Percentiles rank a stretch among this genome's conserved stretches.
Conservation (phyloP, 2,113 vertebrate genomes). For the Cinclus cinclus region DNA sequence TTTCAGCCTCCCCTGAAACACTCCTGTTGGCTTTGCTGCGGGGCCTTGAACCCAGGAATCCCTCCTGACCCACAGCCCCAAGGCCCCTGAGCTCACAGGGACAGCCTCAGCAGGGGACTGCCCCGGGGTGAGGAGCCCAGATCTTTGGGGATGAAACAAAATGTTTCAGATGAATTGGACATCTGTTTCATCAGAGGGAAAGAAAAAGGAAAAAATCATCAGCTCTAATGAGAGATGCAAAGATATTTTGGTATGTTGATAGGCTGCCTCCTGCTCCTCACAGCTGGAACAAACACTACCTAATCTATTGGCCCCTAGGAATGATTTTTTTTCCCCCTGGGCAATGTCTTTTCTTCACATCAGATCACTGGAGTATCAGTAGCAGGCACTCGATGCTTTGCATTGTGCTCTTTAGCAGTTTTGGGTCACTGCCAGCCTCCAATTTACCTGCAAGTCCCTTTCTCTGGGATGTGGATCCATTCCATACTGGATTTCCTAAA, state of each 20-base stretch:
- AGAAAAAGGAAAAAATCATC: not conserved
- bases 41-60: constrained; percentile 18
- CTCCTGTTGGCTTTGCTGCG: not conserved
- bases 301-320: constrained; percentile 42
- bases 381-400: not conserved
- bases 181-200: constrained; percentile 43
- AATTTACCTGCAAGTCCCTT: not conserved
- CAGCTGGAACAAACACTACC: constrained; percentile 47
- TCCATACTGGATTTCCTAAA: not conserved
- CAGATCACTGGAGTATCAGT: constrained; percentile 9
- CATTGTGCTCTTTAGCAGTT: not conserved
- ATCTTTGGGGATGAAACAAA: constrained; percentile 33
- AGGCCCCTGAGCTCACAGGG: not conserved
- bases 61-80: not conserved
- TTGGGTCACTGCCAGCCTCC: constrained; percentile 37
- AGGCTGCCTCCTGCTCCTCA: constrained; percentile 47
- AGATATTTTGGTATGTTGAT: constrained; percentile 52
- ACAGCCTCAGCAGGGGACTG: not conserved
- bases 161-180: constrained; percentile 53
- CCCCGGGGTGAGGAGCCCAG: constrained; percentile 33
- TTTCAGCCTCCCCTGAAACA: constrained; percentile 38
- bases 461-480: not conserved
- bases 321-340: not conserved
- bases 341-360: constrained; percentile 41
- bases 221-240: constrained; percentile 53